phyloP scores from a whole-genome alignment of 2,888 invertebrate species.

The Acrocyrtus sp. region DNA sequence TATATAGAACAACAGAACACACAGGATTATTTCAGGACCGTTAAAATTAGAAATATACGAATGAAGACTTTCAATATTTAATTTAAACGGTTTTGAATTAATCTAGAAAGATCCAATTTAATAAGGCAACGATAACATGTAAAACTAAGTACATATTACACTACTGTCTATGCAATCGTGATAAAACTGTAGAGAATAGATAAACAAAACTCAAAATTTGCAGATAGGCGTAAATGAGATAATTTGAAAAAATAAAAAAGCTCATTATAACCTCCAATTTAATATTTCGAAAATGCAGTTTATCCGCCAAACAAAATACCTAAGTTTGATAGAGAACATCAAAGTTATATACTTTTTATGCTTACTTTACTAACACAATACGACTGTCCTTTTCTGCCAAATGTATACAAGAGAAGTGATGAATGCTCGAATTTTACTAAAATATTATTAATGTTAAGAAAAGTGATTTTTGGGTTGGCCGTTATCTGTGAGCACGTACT shows the following conservation, averaged over 20 bases:
- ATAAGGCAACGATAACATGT: constrained; percentile 37
- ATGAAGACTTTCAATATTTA: no score
- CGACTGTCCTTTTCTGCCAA: no score
- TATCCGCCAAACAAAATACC: not conserved
- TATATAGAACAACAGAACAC: no score
- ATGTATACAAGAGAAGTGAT: no score
- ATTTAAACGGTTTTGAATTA: not conserved
- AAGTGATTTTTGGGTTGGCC: no score
- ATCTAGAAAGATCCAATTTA: constrained; percentile 26
- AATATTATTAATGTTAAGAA: no score
- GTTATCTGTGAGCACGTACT: no score
- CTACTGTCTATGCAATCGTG: constrained; percentile 43
- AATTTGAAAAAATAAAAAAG: constrained; percentile 34
- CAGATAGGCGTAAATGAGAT: constrained; percentile 20
- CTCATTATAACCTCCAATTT: constrained; percentile 4
- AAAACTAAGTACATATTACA: no score
- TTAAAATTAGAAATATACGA: no score
- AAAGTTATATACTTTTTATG: not conserved
- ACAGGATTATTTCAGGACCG: no score
- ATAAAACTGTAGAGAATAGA: constrained; percentile 25
- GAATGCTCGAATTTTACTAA: no score
- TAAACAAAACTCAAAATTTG: constrained; percentile 29
- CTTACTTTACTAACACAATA: not conserved
- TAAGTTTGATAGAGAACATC: not conserved
- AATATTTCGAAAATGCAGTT: not conserved